These are phyloP conservation scores for Notolepis coatsorum DNA, from an alignment of 2,797 vertebrate species.

Conservation along the genomic window DNA sequence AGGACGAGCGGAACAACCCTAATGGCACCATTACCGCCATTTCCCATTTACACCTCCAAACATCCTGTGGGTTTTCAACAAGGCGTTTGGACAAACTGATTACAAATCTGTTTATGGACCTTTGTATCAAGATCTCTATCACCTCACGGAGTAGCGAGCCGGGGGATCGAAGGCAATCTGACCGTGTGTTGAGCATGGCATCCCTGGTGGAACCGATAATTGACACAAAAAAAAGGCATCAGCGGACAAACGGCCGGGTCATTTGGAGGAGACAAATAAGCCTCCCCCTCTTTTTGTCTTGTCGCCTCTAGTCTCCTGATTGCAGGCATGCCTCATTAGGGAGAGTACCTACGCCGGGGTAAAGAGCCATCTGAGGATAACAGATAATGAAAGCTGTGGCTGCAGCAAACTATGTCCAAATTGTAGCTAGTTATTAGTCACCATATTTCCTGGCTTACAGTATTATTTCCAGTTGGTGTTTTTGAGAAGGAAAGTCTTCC, in stretches of 20 bases:
- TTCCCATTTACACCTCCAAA: conserved; percentile 64
- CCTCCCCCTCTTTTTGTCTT: conserved; percentile 41
- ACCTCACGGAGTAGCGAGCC: conserved; percentile 5
- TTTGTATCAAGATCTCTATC: conserved; percentile 18
- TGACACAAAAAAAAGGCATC: conserved; percentile 33
- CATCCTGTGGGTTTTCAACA: conserved; percentile 51
- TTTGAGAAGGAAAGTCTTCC: too few species aligned
- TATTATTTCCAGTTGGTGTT: neutral
- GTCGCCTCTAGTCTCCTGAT: conserved; percentile 51
- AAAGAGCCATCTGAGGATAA: conserved; percentile 46
- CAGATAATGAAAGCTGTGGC: conserved; percentile 45
- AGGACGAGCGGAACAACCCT: conserved; percentile 61
- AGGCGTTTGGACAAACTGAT: conserved; percentile 42
- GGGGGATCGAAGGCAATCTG: conserved; percentile 29
- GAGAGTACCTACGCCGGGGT: conserved; percentile 38
- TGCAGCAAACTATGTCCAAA: conserved; percentile 37
- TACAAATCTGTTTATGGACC: conserved; percentile 21
- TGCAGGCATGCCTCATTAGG: conserved; percentile 62
- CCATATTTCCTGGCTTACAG: conserved; percentile 1
- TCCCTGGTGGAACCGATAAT: conserved; percentile 46
- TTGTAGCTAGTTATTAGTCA: conserved; percentile 29
- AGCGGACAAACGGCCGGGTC: conserved; percentile 55
- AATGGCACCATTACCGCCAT: conserved; percentile 66
- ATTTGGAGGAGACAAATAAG: conserved; percentile 44
- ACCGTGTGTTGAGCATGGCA: conserved; percentile 53